Evolutionary conservation across 2,888 invertebrate genomes (phyloP).

Genomic region (Baccha elongata): DNA sequence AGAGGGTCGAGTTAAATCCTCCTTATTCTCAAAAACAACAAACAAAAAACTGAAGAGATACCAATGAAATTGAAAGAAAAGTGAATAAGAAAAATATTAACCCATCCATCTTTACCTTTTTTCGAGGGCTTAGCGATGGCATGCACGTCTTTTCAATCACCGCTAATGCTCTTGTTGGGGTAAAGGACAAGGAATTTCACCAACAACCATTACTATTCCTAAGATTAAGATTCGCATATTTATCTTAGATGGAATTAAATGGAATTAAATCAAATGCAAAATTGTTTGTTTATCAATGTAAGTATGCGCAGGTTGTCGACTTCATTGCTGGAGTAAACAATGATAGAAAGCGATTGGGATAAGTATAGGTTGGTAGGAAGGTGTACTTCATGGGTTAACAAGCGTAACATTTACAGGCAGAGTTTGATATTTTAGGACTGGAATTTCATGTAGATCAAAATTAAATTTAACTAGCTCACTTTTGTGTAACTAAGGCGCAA

Average conservation of each 20-base stretch:
- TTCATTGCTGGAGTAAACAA: neutral
- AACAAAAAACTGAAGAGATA: too few relatives aligned
- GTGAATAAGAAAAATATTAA: neutral
- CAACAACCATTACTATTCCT: too few relatives aligned
- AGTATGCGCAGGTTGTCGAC: conserved; percentile 22
- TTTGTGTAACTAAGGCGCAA: too few relatives aligned
- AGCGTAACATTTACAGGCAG: neutral
- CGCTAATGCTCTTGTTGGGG: neutral
- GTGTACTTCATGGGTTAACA: too few relatives aligned
- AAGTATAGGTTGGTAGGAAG: too few relatives aligned
- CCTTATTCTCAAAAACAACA: too few relatives aligned
- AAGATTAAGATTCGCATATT: conserved; percentile 23
- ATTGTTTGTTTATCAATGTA: conserved; percentile 34
- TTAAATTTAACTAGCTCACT: too few relatives aligned
- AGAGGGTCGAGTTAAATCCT: too few relatives aligned
- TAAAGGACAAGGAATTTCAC: neutral
- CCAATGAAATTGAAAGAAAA: too few relatives aligned
- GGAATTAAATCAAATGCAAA: conserved; percentile 38
- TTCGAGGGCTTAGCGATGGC: neutral
- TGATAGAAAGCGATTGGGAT: too few relatives aligned
- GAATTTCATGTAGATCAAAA: too few relatives aligned
- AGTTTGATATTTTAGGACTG: too few relatives aligned
- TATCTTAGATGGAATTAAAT: conserved; percentile 33
- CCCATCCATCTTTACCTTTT: neutral
- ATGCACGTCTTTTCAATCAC: neutral